Evolutionary conservation across 2,797 vertebrate species (phyloP).

Genomic region (Trematomus bernacchii): DNA sequence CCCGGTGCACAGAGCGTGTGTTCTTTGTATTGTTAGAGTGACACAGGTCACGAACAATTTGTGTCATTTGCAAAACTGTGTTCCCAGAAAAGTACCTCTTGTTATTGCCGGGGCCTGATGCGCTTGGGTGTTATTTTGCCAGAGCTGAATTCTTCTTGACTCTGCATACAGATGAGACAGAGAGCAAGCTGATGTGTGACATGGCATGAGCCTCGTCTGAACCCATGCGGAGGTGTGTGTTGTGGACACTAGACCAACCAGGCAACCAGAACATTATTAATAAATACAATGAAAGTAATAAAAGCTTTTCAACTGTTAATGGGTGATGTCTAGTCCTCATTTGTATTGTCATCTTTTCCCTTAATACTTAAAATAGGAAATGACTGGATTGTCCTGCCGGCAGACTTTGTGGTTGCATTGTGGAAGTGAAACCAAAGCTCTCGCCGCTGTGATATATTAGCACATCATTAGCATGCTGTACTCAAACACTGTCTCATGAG

Average conservation of each 20-base stretch:
- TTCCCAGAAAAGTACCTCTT: slow-evolving; percentile 29
- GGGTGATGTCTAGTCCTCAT: not conserved
- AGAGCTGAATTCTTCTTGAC: slow-evolving; percentile 11
- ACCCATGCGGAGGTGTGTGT: not conserved
- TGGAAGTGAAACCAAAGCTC: slow-evolving; percentile 57
- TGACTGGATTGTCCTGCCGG: not conserved
- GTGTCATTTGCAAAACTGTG: slow-evolving; percentile 40
- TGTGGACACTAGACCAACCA: slow-evolving; percentile 7
- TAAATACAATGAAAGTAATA: not conserved
- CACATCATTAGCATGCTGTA: slow-evolving; percentile 39
- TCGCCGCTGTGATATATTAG: slow-evolving; percentile 35
- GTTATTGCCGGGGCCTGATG: slow-evolving; percentile 11
- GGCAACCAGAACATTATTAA: slow-evolving; percentile 25
- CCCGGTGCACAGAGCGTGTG: not conserved
- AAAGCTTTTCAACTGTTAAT: not conserved
- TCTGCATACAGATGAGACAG: slow-evolving; percentile 20
- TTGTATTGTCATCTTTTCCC: not conserved
- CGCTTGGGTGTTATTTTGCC: slow-evolving; percentile 14
- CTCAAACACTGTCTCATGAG: slow-evolving; percentile 1
- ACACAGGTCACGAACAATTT: slow-evolving; percentile 42
- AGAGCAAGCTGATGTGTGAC: not conserved
- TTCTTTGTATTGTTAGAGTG: slow-evolving; percentile 23
- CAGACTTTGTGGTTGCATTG: slow-evolving; percentile 14
- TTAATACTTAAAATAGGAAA: slow-evolving; percentile 4
- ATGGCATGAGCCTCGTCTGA: slow-evolving; percentile 6